These are phyloP conservation scores for Drosophila nigromelanica DNA, from an alignment of 1,140 invertebrate species.

Conservation along the genomic window DNA sequence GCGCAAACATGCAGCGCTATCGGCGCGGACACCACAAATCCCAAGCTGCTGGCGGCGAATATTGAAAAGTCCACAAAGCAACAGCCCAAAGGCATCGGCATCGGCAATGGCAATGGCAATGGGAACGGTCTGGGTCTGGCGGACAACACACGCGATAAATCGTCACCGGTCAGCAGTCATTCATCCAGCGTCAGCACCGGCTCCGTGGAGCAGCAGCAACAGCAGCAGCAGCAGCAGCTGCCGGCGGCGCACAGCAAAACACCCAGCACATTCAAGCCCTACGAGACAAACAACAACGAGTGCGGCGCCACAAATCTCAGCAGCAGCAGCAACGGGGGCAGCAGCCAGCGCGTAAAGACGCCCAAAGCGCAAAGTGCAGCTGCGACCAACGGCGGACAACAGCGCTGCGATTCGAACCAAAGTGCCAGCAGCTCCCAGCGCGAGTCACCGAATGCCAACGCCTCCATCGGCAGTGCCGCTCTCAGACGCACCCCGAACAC, in stretches of 20 bases:
- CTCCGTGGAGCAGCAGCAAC: conserved; percentile 77
- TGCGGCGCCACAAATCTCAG: conserved; percentile 77
- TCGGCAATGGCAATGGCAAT: conserved; percentile 28
- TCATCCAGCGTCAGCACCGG: conserved; percentile 79
- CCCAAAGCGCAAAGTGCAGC: conserved; percentile 51
- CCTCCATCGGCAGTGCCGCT: conserved; percentile 8
- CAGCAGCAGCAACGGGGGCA: conserved; percentile 62
- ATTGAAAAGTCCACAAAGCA: conserved; percentile 88
- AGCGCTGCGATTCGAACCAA: conserved; percentile 83
- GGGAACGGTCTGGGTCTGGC: conserved; percentile 32
- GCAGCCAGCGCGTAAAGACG: conserved; percentile 66
- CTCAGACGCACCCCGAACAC: conserved; percentile 64
- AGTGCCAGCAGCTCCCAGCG: conserved; percentile 82
- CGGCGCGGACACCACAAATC: conserved; percentile 92
- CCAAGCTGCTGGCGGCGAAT: conserved; percentile 88
- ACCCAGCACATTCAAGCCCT: conserved; percentile 87
- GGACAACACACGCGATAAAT: conserved; percentile 86
- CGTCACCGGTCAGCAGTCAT: conserved; percentile 84
- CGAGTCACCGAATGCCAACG: conserved; percentile 64
- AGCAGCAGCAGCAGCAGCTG: conserved; percentile 63
- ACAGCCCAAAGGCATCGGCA: conserved; percentile 54
- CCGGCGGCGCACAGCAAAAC: conserved; percentile 63
- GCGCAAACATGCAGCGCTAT: conserved; percentile 98
- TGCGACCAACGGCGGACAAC: conserved; percentile 34
- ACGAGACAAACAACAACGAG: conserved; percentile 85